Percentiles rank a stretch among this genome's conserved stretches.
These are phyloP conservation scores for Lonchura striata DNA, from an alignment of 2,113 vertebrate genomes.

Conservation along the genomic window DNA sequence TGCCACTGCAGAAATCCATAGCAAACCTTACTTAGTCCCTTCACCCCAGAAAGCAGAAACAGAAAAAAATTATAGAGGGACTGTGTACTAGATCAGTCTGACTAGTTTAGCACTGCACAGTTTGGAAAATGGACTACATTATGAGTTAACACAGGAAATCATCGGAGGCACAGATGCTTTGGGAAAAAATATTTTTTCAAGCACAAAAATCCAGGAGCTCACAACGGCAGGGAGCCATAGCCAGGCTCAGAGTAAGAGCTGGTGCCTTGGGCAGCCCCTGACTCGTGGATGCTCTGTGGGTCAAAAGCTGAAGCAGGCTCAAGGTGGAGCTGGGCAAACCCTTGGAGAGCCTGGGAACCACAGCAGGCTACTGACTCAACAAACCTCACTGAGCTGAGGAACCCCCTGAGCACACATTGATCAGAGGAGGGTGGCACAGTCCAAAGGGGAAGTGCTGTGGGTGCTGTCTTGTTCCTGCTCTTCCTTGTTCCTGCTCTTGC, in stretches of 20 bases:
- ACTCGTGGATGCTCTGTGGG: rapidly evolving
- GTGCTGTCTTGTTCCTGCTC: not conserved
- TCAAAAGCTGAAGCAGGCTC: not conserved
- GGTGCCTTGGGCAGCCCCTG: not conserved
- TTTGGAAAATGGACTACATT: not conserved
- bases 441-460: not conserved
- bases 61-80: not conserved
- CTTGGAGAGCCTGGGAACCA: not conserved
- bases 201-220: not conserved
- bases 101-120: not conserved
- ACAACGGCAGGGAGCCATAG: not conserved
- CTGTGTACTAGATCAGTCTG: not conserved
- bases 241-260: not conserved
- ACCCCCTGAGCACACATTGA: not conserved
- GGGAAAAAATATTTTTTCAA: not conserved
- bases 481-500: not conserved
- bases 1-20: not conserved
- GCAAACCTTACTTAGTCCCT: not conserved
- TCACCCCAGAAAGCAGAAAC: not conserved
- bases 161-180: not conserved
- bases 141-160: not conserved
- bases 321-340: not conserved
- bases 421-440: not conserved
- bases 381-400: not conserved
- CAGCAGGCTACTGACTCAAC: too few relatives aligned